Percentiles rank a stretch among this genome's conserved stretches.
phyloP scores from a whole-genome alignment of 2,797 vertebrate genomes.

The Tapera naevia region DNA sequence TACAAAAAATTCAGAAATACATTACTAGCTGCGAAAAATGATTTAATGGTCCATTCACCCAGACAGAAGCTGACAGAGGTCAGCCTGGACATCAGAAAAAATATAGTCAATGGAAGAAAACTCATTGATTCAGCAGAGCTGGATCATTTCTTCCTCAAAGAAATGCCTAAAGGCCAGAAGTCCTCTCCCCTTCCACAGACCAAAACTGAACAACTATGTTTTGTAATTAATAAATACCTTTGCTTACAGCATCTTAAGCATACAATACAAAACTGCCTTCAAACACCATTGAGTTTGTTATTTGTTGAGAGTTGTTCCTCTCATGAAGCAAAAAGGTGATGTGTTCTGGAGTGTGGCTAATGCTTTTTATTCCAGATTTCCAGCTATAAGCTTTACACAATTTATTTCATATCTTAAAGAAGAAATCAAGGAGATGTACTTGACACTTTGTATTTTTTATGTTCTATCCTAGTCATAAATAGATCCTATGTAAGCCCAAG shows the following conservation, averaged over 20 bases:
- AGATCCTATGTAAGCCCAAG: background rate
- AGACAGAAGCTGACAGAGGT: slow-evolving; percentile 17
- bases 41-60: slow-evolving; percentile 31
- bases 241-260: background rate
- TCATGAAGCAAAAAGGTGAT: background rate
- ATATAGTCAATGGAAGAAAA: background rate
- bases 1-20: background rate
- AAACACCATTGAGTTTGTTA: background rate
- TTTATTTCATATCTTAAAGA: background rate
- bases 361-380: background rate
- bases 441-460: background rate
- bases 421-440: background rate
- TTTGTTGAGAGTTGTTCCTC: background rate
- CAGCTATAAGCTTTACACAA: background rate
- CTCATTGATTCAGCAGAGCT: background rate
- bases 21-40: slow-evolving; percentile 22
- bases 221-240: background rate
- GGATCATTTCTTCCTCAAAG: background rate
- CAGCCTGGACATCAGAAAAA: background rate
- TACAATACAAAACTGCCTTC: background rate
- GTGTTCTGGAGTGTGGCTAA: background rate
- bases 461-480: background rate
- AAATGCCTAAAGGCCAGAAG: background rate
- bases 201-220: background rate
- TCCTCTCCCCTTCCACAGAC: background rate